Conservation (phyloP, 2,888 invertebrate genomes). For the Yponomeuta evonymella region DNA sequence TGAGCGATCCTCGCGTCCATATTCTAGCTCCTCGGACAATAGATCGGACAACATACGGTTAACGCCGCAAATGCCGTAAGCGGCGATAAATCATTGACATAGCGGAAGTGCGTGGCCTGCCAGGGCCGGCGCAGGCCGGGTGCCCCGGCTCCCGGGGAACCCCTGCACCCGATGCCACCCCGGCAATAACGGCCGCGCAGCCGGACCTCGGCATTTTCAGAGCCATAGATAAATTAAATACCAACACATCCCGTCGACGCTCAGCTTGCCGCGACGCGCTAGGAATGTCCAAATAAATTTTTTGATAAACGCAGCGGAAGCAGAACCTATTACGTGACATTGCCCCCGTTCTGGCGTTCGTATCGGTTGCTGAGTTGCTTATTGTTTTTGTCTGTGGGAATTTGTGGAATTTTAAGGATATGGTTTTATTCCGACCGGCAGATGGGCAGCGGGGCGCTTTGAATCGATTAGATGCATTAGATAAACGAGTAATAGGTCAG, state of each 20-base stretch:
- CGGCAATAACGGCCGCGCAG: slow-evolving; percentile 50
- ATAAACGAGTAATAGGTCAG: slow-evolving; percentile 68
- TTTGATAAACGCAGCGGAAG: slow-evolving; percentile 74
- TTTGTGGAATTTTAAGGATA: slow-evolving; percentile 53
- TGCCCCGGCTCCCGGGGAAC: slow-evolving; percentile 24
- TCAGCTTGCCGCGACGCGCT: slow-evolving; percentile 55
- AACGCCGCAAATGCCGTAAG: slow-evolving; percentile 64
- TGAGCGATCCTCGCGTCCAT: slow-evolving; percentile 59
- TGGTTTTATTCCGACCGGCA: slow-evolving; percentile 52
- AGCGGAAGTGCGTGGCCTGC: slow-evolving; percentile 68
- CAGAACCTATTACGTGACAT: slow-evolving; percentile 68
- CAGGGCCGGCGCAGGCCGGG: slow-evolving; percentile 34
- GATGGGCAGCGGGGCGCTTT: slow-evolving; percentile 67
- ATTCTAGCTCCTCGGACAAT: slow-evolving; percentile 62
- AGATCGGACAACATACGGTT: slow-evolving; percentile 63
- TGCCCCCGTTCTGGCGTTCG: slow-evolving; percentile 54
- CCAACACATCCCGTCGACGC: slow-evolving; percentile 58
- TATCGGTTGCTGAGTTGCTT: slow-evolving; percentile 45
- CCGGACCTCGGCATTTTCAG: slow-evolving; percentile 54
- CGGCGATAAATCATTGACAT: slow-evolving; percentile 70
- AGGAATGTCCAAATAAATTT: slow-evolving; percentile 72
- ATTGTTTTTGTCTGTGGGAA: slow-evolving; percentile 66
- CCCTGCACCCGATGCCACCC: slow-evolving; percentile 35
- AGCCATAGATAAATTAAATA: slow-evolving; percentile 73
- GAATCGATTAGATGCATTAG: slow-evolving; percentile 69